Evolutionary conservation across 2,888 invertebrate genomes (phyloP).

Genomic region (Melikaiella ostensackeni): DNA sequence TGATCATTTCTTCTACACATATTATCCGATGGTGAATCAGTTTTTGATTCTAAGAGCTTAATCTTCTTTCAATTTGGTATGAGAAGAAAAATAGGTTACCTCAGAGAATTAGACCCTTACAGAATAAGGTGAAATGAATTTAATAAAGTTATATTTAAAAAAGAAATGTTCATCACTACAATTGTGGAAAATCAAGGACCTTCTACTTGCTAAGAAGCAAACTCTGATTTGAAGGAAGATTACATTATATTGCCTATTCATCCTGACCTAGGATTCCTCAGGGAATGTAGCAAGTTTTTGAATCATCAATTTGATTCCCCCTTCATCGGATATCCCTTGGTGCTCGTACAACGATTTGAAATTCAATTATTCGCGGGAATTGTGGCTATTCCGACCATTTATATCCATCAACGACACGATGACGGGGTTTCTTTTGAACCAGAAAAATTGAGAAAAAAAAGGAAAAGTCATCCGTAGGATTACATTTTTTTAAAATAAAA

Average conservation of each 20-base stretch:
- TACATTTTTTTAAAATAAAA: background rate
- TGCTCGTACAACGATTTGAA: slow-evolving; percentile 28
- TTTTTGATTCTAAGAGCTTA: too few relatives aligned
- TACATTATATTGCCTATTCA: background rate
- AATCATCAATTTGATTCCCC: slow-evolving; percentile 26
- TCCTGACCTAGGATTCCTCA: background rate
- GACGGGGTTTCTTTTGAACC: background rate
- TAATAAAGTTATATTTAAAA: too few relatives aligned
- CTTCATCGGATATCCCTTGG: slow-evolving; percentile 24
- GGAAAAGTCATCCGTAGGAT: background rate
- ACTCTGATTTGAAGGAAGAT: background rate
- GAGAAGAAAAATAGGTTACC: too few relatives aligned
- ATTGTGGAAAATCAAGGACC: background rate
- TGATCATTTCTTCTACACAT: too few relatives aligned
- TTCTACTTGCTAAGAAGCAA: slow-evolving; percentile 14
- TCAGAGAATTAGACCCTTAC: too few relatives aligned
- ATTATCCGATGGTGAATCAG: too few relatives aligned
- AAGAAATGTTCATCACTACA: background rate
- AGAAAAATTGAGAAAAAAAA: background rate
- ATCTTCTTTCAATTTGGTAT: too few relatives aligned
- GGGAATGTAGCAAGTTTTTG: slow-evolving; percentile 23
- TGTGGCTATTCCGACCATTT: slow-evolving; percentile 32
- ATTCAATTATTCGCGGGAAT: slow-evolving; percentile 29
- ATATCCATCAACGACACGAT: slow-evolving; percentile 22
- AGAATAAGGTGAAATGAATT: too few relatives aligned